Conservation (phyloP, 2,113 vertebrate species). For the Thamnophis sirtalis region DNA sequence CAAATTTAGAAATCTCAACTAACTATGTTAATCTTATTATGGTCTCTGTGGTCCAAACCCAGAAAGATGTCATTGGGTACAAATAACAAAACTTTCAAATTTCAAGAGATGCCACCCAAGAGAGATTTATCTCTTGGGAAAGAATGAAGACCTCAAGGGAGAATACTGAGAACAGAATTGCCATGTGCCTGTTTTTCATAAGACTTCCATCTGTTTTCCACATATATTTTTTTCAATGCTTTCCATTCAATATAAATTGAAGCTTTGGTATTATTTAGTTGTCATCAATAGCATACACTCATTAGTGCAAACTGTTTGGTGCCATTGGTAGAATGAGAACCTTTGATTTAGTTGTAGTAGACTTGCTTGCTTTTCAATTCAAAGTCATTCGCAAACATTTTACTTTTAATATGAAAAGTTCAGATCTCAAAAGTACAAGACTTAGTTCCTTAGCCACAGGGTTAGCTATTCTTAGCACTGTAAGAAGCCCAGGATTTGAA, state of each 20-base stretch:
- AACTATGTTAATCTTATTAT: neutral
- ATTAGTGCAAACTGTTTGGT: neutral
- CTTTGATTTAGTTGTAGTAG: constrained; percentile 8
- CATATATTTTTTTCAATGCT: neutral
- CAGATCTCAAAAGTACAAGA: neutral
- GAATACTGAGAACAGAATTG: neutral
- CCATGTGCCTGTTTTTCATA: constrained; percentile 13
- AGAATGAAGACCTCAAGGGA: constrained; percentile 12
- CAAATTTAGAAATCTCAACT: neutral
- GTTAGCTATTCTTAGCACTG: neutral
- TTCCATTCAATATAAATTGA: neutral
- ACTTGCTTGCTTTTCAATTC: constrained; percentile 3
- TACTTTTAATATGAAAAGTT: constrained; percentile 28
- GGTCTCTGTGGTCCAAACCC: neutral
- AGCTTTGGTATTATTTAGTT: constrained; percentile 19
- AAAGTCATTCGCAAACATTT: neutral
- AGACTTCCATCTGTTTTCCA: constrained; percentile 20
- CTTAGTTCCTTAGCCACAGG: neutral
- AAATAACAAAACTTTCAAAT: neutral
- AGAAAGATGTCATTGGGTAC: neutral
- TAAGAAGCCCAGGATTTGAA: neutral
- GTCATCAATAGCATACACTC: neutral
- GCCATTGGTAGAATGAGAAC: neutral
- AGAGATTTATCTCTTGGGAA: constrained; percentile 18
- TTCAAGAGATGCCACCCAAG: neutral